Evolutionary conservation across 2,888 invertebrate species (phyloP).

Genomic region (Cybosia mesomella): DNA sequence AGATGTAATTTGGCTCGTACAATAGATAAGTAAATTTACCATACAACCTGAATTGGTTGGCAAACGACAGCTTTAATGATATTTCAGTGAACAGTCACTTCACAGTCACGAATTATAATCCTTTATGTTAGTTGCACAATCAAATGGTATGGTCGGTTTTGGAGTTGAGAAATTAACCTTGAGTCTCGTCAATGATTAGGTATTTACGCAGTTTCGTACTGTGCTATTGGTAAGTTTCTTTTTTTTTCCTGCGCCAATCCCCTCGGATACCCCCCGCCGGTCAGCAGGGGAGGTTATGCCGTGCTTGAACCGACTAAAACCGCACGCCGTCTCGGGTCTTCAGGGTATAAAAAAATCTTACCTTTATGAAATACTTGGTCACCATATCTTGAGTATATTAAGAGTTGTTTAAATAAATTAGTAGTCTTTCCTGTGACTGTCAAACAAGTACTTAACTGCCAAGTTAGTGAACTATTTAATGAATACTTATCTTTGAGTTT

Average conservation of each 20-base stretch:
- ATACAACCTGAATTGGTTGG: not conserved
- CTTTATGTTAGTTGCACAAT: not conserved
- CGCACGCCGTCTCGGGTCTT: no score
- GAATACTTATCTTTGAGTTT: slow-evolving; percentile 30
- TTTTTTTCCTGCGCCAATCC: no score
- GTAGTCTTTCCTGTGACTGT: slow-evolving; percentile 7
- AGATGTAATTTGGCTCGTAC: not conserved
- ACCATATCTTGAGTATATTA: not conserved
- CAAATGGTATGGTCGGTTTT: no score
- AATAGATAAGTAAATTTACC: not conserved
- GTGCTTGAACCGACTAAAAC: no score
- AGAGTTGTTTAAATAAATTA: slow-evolving; percentile 11
- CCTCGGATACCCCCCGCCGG: no score
- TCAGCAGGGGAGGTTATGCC: no score
- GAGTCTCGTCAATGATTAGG: no score
- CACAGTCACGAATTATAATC: not conserved
- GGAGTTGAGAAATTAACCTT: no score
- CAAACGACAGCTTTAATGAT: slow-evolving; percentile 4
- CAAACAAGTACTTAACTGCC: slow-evolving; percentile 12
- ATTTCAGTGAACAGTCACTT: not conserved
- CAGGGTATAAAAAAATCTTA: slow-evolving; percentile 1
- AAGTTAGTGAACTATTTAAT: slow-evolving; percentile 38
- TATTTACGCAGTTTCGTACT: no score
- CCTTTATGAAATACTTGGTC: not conserved
- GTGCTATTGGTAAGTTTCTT: no score